Evolutionary conservation across 2,888 invertebrate species (phyloP), one percentile per base, ranked within the genome.

Genomic region (Apantesis nais): DNA sequence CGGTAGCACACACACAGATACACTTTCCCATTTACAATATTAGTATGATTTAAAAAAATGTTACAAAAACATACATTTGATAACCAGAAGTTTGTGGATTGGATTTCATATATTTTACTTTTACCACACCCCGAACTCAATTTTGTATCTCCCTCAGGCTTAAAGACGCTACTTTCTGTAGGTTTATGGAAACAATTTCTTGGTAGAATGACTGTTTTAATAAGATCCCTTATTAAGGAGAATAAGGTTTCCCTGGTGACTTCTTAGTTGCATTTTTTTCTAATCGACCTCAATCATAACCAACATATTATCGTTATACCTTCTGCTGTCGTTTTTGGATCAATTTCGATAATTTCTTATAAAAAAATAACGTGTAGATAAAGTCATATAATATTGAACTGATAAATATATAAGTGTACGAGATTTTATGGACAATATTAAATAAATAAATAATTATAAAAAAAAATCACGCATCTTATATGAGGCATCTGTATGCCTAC

Each of bases 151-250:
- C 71, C 80, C 80, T 78, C 68, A 70, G 73, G 83, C 83, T 83
- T 86, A 84, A 85, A 83, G 86, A 80, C 75, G 74, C 73, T 75
- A 76, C 79, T 82, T 80, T 76, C 77, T 70, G 68, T 70, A 71
- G 76, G 78, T 85, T 86, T 84, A 86, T 87, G 85, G 81, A 85
- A 88, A 86, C 86, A 84, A 86, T 90, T 85, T 88, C 87, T 85
- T 72, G 62, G 80, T 74, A 74, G 78, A 82, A 86, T 85, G 84
- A 85, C 83, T 83, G 81, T 85, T 87, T 87, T 88, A 88, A 89
- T 88, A 88, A 88, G 83, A 82, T 80, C 52, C 72, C 77, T 74
- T 74, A 73, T 86, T 87, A 89, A 87, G 85, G 85, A 52, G 80
- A 74, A 80, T 58, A 66, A 55, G 41, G 11, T 19, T 58, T 12